Percentiles rank a stretch among this genome's conserved stretches.
These are phyloP conservation scores for Ashinkailepas kermadecensis DNA, from an alignment of 2,888 invertebrate species.

Conservation along the genomic window DNA sequence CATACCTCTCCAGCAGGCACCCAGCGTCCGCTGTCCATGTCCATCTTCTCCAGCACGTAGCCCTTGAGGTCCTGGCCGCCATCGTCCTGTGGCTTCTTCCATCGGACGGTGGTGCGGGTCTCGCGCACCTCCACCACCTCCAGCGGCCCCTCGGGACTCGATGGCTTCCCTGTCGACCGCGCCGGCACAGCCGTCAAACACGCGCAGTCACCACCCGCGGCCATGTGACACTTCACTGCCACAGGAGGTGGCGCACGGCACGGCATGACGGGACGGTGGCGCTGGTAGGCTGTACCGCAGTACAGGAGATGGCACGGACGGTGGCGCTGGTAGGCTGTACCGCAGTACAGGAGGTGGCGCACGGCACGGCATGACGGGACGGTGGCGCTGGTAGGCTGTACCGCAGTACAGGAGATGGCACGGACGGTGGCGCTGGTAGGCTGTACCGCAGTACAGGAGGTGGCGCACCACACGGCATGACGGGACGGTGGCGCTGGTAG, in stretches of 20 bases:
- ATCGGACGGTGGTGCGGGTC: constrained; percentile 82
- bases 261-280: no score
- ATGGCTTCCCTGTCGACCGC: constrained; percentile 60
- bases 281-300: no score
- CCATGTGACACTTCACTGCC: no score
- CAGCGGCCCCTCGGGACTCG: constrained; percentile 74
- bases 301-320: no score
- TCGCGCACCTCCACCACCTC: constrained; percentile 80
- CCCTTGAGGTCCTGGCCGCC: constrained; percentile 84
- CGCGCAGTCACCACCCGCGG: no score
- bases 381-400: background rate
- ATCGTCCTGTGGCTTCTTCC: constrained; percentile 81
- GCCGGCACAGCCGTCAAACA: background rate
- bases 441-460: no score
- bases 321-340: background rate
- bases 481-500: no score
- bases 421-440: no score
- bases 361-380: no score
- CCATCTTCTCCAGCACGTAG: constrained; percentile 91
- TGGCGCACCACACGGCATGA: no score
- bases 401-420: background rate
- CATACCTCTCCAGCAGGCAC: constrained; percentile 82
- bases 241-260: no score
- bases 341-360: background rate
- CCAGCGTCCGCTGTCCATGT: constrained; percentile 92